Conservation (phyloP, 2,888 invertebrate genomes). For the Drosophila mercatorum region DNA sequence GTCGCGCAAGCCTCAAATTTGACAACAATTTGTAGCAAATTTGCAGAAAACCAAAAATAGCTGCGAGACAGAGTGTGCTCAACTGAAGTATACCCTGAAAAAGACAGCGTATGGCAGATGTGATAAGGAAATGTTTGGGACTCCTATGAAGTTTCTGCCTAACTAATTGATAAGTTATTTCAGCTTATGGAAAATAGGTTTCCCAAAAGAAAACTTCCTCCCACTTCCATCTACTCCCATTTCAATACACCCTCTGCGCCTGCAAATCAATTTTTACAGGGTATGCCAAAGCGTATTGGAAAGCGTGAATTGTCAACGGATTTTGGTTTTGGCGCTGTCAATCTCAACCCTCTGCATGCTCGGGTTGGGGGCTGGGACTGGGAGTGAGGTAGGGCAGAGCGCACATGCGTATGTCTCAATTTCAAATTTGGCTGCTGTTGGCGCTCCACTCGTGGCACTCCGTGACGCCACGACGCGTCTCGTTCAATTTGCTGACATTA, state of each 20-base stretch:
- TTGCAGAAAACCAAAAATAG: constrained; percentile 34
- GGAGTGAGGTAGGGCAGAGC: neutral
- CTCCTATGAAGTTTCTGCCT: no score
- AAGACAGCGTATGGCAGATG: rapidly evolving
- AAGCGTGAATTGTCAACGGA: constrained; percentile 24
- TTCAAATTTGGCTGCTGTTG: constrained; percentile 65
- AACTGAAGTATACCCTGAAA: constrained; percentile 3
- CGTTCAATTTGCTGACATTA: constrained; percentile 47
- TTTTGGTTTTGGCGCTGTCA: constrained; percentile 63
- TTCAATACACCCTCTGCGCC: neutral
- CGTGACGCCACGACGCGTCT: constrained; percentile 45
- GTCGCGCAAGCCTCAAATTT: constrained; percentile 66
- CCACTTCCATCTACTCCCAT: neutral
- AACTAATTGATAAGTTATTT: neutral
- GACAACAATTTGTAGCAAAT: constrained; percentile 74
- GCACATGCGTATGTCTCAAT: constrained; percentile 69
- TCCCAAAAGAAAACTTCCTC: neutral
- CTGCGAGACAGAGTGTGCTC: neutral
- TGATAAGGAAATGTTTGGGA: neutral
- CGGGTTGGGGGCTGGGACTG: neutral
- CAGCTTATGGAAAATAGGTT: neutral
- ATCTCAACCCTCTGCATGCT: constrained; percentile 33
- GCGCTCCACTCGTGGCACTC: constrained; percentile 48
- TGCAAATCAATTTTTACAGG: neutral
- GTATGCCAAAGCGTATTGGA: constrained; percentile 7